phyloP scores from a whole-genome alignment of 2,797 vertebrate genomes.

The Lindbergichthys nudifrons region DNA sequence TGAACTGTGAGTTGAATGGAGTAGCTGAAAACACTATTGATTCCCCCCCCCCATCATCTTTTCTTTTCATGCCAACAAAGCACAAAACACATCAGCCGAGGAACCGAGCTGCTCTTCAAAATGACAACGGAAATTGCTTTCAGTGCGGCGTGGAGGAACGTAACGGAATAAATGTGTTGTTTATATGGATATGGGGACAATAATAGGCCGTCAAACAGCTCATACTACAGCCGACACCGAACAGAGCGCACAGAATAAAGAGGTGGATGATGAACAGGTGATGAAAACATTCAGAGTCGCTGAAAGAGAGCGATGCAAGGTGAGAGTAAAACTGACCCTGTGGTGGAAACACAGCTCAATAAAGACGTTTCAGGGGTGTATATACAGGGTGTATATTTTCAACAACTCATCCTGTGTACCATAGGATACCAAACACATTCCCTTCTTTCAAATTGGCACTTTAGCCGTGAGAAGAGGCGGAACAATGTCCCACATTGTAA shows the following conservation, averaged over 20 bases:
- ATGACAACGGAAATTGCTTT: conserved; percentile 27
- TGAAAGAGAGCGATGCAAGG: not conserved
- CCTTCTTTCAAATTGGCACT: not conserved
- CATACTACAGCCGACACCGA: not conserved
- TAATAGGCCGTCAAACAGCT: conserved; percentile 24
- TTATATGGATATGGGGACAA: conserved; percentile 26
- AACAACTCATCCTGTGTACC: not conserved
- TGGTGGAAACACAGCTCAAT: conserved; percentile 2
- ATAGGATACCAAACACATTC: not conserved
- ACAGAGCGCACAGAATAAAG: not conserved
- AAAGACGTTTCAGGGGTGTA: not conserved
- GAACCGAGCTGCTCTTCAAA: conserved; percentile 27
- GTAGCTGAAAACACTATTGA: conserved; percentile 26
- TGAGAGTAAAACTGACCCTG: not conserved
- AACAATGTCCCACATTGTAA: not conserved
- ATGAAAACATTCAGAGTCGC: conserved; percentile 3
- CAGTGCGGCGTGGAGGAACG: conserved; percentile 18
- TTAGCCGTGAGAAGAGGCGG: not conserved
- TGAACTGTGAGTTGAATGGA: conserved; percentile 23
- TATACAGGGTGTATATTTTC: too few species aligned
- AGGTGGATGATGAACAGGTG: conserved; percentile 3
- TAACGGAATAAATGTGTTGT: conserved; percentile 28
- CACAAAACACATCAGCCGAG: conserved; percentile 25
- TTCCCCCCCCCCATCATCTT: conserved; percentile 29
- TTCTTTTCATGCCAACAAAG: conserved; percentile 33